These are phyloP conservation scores for Otolemur crassicaudatus DNA, from an alignment of 2,797 vertebrate species.

Conservation along the genomic window DNA sequence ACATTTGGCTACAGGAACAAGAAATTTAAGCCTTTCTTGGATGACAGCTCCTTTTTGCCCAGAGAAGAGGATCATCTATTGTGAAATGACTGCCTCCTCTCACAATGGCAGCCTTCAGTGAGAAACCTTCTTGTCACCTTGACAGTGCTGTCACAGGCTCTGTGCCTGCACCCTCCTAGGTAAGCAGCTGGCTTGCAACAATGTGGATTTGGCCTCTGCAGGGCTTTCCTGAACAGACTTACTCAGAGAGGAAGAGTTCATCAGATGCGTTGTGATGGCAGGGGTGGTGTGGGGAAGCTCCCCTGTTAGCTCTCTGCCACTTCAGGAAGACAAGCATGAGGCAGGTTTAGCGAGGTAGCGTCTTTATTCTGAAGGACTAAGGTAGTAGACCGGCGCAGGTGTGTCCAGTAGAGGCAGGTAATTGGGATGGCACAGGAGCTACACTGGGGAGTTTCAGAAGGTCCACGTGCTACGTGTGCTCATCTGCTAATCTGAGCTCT, in stretches of 20 bases:
- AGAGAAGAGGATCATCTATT: conserved; percentile 37
- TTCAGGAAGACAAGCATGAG: background rate
- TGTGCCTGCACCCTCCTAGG: background rate
- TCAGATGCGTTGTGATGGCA: background rate
- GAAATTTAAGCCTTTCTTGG: conserved; percentile 68
- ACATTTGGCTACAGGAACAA: conserved; percentile 53
- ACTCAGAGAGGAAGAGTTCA: background rate
- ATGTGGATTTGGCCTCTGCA: background rate
- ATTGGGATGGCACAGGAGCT: rapidly evolving
- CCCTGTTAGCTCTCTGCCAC: background rate
- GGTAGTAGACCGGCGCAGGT: background rate
- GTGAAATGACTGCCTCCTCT: conserved; percentile 9
- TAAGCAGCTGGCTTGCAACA: background rate
- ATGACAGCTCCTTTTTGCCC: conserved; percentile 32
- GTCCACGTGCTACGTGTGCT: background rate
- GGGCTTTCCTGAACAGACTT: background rate
- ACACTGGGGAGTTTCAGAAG: background rate
- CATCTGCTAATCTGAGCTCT: background rate
- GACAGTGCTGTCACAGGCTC: background rate
- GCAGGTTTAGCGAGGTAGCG: background rate
- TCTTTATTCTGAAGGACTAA: background rate
- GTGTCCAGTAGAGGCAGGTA: background rate
- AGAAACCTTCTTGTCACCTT: background rate
- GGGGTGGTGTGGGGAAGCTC: background rate
- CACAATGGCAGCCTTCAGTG: conserved; percentile 22